These are phyloP conservation scores for Arctopsyche grandis DNA, from an alignment of 1,140 invertebrate species.

Conservation along the genomic window DNA sequence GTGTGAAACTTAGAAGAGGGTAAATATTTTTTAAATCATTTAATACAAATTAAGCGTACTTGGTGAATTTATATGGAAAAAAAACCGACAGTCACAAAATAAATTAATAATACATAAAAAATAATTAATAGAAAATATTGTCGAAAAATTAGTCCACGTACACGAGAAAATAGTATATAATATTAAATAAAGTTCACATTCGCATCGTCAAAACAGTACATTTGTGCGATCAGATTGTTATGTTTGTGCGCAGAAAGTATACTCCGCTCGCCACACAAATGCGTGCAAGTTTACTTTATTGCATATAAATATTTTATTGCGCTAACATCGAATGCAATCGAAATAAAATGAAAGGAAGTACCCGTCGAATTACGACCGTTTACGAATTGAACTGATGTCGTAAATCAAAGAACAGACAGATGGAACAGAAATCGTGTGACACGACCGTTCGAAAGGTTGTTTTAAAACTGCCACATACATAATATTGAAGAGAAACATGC, in stretches of 20 bases:
- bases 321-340: neutral
- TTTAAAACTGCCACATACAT: neutral
- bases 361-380: too few species aligned
- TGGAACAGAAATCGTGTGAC: constrained; percentile 11
- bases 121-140: too few species aligned
- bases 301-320: neutral
- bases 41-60: too few species aligned
- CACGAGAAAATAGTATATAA: neutral
- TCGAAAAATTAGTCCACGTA: too few species aligned
- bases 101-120: too few species aligned
- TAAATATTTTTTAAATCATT: too few species aligned
- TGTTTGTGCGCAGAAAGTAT: neutral
- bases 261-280: neutral
- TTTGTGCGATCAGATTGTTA: neutral
- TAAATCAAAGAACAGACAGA: neutral
- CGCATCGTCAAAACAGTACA: neutral
- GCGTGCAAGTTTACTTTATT: neutral
- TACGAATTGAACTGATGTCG: neutral
- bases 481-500: too few species aligned
- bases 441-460: too few species aligned
- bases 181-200: neutral
- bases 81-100: too few species aligned
- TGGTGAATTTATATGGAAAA: too few species aligned
- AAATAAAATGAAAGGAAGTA: neutral
- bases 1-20: too few species aligned